These are phyloP conservation scores for Pterostichus niger DNA, from an alignment of 2,888 invertebrate genomes.

Conservation along the genomic window DNA sequence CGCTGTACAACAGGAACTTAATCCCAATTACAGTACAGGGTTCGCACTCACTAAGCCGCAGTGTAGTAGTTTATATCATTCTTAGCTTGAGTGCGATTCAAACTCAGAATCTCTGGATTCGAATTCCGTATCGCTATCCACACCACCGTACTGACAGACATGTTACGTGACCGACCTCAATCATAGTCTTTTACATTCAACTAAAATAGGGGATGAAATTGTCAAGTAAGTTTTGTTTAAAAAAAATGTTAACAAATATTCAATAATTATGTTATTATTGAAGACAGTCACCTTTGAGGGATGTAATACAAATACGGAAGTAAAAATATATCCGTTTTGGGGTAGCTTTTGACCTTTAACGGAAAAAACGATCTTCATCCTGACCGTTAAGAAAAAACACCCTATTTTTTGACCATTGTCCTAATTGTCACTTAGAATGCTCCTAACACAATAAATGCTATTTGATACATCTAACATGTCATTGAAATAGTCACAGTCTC, in stretches of 20 bases:
- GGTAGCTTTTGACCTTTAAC: constrained; percentile 54
- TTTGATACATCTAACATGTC: background rate
- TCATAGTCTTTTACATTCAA: background rate
- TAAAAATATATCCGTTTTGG: constrained; percentile 27
- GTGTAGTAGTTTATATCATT: too few relatives aligned
- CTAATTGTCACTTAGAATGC: constrained; percentile 66
- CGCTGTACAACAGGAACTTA: too few relatives aligned
- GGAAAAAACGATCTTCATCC: constrained; percentile 64
- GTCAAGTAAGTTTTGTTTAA: background rate
- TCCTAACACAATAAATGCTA: background rate
- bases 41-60: too few relatives aligned
- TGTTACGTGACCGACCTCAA: too few relatives aligned
- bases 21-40: too few relatives aligned
- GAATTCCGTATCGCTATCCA: too few relatives aligned
- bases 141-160: too few relatives aligned
- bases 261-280: constrained; percentile 8
- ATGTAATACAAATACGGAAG: constrained; percentile 38
- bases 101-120: too few relatives aligned
- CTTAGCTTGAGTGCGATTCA: too few relatives aligned
- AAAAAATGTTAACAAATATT: background rate
- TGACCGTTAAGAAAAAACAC: constrained; percentile 67
- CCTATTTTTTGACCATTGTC: constrained; percentile 69
- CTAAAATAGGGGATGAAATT: background rate
- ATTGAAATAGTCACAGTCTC: constrained; percentile 37
- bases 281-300: background rate